Percentiles rank a stretch among this genome's conserved stretches.
phyloP scores from a whole-genome alignment of 30 jellyfish, hydroid and myxozoan genomes.

The Pseudorhiza aurosa region DNA sequence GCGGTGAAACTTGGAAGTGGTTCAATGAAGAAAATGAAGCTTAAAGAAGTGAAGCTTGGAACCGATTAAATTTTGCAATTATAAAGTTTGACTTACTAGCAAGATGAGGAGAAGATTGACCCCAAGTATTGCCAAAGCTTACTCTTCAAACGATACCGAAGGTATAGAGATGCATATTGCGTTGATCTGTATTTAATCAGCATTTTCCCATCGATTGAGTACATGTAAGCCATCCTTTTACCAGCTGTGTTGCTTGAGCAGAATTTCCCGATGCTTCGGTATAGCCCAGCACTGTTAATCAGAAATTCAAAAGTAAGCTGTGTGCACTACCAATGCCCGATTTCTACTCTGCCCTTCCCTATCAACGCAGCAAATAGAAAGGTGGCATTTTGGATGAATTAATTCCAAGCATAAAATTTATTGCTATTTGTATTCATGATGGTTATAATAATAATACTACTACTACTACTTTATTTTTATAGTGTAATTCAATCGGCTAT shows the following conservation, averaged over 20 bases:
- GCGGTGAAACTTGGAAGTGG: too few species aligned
- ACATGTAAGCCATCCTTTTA: constrained; percentile 10
- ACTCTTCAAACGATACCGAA: constrained; percentile 24
- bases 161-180: neutral
- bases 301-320: too few species aligned
- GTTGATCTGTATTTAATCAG: constrained; percentile 26
- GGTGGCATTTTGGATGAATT: too few species aligned
- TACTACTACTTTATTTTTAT: too few species aligned
- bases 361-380: too few species aligned
- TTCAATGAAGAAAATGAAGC: too few species aligned
- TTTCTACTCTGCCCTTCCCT: too few species aligned
- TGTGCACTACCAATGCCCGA: too few species aligned
- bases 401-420: too few species aligned
- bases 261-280: constrained; percentile 49
- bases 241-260: constrained; percentile 27
- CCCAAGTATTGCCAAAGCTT: neutral
- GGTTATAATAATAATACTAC: too few species aligned
- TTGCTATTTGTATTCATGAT: too few species aligned
- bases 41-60: neutral
- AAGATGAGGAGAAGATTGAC: neutral
- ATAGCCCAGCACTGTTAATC: neutral
- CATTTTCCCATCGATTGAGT: constrained; percentile 32
- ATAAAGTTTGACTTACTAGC: constrained; percentile 50
- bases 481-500: too few species aligned
- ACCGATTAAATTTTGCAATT: neutral